Conservation (phyloP, 2,113 vertebrate genomes). For the Phrynosoma blainvillii region DNA sequence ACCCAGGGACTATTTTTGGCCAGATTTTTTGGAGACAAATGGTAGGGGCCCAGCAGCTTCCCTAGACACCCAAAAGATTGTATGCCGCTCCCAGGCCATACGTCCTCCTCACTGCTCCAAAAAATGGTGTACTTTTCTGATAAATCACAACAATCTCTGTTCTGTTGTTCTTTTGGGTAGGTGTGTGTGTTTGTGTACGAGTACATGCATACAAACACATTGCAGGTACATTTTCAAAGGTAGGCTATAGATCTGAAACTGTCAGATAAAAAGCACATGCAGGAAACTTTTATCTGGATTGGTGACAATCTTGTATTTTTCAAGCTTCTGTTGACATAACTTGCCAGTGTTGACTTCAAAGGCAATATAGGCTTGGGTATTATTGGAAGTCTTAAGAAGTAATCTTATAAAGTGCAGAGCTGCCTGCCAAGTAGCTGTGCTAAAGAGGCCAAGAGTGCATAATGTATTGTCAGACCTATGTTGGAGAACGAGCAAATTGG, state of each 20-base stretch:
- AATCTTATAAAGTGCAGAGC: constrained; percentile 16
- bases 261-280: not conserved
- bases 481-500: constrained; percentile 28
- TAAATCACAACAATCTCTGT: not conserved
- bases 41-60: too few relatives aligned
- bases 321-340: not conserved
- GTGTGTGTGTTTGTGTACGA: not conserved
- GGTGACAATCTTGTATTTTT: not conserved
- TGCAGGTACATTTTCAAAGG: not conserved
- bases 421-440: constrained; percentile 9
- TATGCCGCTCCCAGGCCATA: too few relatives aligned
- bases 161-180: not conserved
- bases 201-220: not conserved
- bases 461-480: constrained; percentile 12
- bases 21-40: not conserved
- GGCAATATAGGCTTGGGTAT: constrained; percentile 15
- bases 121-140: not conserved
- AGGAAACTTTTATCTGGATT: not conserved
- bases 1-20: not conserved
- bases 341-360: constrained; percentile 28
- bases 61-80: too few relatives aligned
- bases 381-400: constrained; percentile 32
- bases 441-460: constrained; percentile 5
- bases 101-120: too few relatives aligned
- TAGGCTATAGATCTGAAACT: not conserved